These are phyloP conservation scores for Alosa sapidissima DNA, from an alignment of 2,797 vertebrate genomes.

Conservation along the genomic window DNA sequence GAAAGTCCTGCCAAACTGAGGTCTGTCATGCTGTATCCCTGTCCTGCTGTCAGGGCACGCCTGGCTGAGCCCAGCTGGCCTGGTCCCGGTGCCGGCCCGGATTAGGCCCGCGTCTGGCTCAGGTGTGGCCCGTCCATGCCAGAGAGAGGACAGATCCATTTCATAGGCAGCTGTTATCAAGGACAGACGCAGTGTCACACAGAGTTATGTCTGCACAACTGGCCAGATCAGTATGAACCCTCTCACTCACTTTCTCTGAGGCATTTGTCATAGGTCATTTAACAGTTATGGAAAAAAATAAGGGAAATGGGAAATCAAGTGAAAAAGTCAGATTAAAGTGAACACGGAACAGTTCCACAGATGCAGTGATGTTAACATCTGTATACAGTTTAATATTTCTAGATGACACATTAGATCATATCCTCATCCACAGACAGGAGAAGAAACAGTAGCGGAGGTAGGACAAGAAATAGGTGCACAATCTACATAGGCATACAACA, in stretches of 20 bases:
- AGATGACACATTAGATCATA: background rate
- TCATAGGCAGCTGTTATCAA: background rate
- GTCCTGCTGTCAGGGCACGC: background rate
- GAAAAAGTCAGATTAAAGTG: background rate
- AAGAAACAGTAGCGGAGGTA: background rate
- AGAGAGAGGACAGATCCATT: background rate
- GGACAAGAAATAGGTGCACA: background rate
- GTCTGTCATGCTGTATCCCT: background rate
- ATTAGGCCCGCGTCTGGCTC: background rate
- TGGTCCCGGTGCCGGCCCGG: background rate
- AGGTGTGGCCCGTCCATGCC: background rate
- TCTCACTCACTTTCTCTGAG: background rate
- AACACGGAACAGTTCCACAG: background rate
- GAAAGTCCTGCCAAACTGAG: background rate
- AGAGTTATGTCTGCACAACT: conserved; percentile 17
- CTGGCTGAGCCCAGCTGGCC: background rate
- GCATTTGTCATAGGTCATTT: background rate
- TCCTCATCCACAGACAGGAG: background rate
- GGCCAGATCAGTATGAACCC: background rate
- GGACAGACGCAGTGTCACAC: conserved; percentile 1
- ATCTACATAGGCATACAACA: background rate
- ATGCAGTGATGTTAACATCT: background rate
- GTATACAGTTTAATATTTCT: background rate
- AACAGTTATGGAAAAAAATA: background rate
- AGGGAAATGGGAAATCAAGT: background rate